Conservation (phyloP, 2,113 vertebrate species). For the Capreolus pygargus region DNA sequence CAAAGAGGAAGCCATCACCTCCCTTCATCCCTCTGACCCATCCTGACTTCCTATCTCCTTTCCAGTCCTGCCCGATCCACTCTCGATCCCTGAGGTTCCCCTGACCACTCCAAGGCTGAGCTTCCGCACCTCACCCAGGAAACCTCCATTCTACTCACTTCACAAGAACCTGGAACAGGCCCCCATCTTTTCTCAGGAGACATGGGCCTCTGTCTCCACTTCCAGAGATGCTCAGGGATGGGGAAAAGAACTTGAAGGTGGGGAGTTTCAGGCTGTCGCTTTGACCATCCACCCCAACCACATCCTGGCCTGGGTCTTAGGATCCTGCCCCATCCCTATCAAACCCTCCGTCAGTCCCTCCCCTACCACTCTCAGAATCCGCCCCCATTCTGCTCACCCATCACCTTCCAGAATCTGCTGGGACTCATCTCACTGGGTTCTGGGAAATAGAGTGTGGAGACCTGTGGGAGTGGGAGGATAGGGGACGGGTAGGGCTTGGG, state of each 20-base stretch:
- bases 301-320: background rate
- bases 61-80: background rate
- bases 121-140: background rate
- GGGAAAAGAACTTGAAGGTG: background rate
- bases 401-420: background rate
- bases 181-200: background rate
- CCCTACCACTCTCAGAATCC: background rate
- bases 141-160: background rate
- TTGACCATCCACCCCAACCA: background rate
- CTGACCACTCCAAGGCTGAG: background rate
- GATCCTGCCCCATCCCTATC: background rate
- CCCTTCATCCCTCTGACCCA: background rate
- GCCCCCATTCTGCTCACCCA: background rate
- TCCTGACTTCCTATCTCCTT: background rate
- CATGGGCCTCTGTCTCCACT: background rate
- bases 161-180: background rate
- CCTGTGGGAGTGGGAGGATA: background rate
- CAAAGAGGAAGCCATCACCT: background rate
- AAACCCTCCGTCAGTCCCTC: background rate
- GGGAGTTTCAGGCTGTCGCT: background rate
- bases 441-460: background rate
- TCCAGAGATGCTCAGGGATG: background rate
- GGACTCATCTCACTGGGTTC: background rate
- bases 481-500: accelerated
- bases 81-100: background rate